Base-by-base conservation (phyloP, 2,113 vertebrate genomes). In the Pheucticus melanocephalus region DNA sequence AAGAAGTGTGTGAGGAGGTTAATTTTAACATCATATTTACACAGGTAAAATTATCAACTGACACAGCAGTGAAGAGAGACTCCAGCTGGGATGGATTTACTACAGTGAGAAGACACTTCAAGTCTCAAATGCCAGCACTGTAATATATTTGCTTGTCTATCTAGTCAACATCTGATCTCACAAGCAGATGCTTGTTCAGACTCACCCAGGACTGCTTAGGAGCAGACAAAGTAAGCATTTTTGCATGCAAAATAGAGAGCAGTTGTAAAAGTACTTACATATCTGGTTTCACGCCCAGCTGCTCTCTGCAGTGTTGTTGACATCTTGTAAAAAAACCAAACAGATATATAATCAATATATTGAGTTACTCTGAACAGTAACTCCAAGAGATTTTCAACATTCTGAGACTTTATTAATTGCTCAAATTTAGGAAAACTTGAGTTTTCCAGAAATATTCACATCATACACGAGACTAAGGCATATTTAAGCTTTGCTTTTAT, bases 221-320 rank as follows among this genome's bases (percentile, higher is more conserved):
- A 83, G 30, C 15, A 66, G 18, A 85, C 5, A 65, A 86, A 90
- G 28, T 6, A 88, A 27, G 64, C 8, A 65, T 27, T 82, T 87
- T n/a, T 84, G 48, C 31, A 85, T 33, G 10, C 7, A 69, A 91
- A 90, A 51, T 9, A 24, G 0, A 37, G 18, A 89, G 31, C 13
- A 83, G 44, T 70, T 80, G 40, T 33, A 51, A 91, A 92, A 51
- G 20, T 71, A 98, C 99, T 98, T 97, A 99, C 99, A 97, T 99
- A 99, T 99, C 98, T 99, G 45, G 99, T 99, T 98, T 99, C 99
- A 82, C 99, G 98, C 35, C 99, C 99, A 91, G 98, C 92, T 86
- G 98, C 96, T 98, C 98, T 98, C 65, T 98, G 97, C 68, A 97
- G 91, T 27, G 97, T 94, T 71, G 97, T 92, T 84, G 96, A 91